Evolutionary conservation across 1,140 invertebrate species (phyloP).

Genomic region (Batillaria attramentaria): DNA sequence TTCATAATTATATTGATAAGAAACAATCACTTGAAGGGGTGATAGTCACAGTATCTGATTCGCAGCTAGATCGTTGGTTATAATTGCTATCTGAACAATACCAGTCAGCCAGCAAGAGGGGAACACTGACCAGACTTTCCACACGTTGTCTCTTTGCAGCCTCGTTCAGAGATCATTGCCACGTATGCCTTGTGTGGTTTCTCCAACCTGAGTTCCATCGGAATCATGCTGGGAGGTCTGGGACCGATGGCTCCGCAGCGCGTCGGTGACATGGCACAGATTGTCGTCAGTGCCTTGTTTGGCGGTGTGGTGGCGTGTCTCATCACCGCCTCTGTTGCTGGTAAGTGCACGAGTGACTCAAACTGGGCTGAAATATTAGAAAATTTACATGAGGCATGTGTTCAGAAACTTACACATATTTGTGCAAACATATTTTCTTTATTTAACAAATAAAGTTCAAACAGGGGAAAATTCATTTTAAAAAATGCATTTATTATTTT

Average conservation of each 20-base stretch:
- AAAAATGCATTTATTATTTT: too few species aligned
- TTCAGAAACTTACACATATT: too few species aligned
- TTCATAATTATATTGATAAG: too few species aligned
- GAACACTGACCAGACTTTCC: too few species aligned
- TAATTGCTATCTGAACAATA: too few species aligned
- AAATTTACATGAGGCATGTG: background rate
- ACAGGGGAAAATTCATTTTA: too few species aligned
- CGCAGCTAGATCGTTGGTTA: too few species aligned
- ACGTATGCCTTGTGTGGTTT: slow-evolving; percentile 97
- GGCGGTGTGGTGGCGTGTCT: slow-evolving; percentile 90
- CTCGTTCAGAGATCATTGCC: slow-evolving; percentile 84
- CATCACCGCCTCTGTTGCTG: slow-evolving; percentile 93
- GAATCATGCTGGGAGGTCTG: slow-evolving; percentile 89
- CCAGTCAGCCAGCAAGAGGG: too few species aligned
- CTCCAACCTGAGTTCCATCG: slow-evolving; percentile 92
- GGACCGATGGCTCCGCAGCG: slow-evolving; percentile 86
- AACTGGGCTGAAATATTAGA: background rate
- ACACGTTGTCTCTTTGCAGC: slow-evolving; percentile 70
- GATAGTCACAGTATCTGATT: too few species aligned
- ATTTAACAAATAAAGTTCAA: too few species aligned
- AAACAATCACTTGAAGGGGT: too few species aligned
- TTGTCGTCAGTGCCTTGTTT: slow-evolving; percentile 87
- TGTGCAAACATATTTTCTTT: too few species aligned
- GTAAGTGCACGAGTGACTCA: slow-evolving; percentile 72
- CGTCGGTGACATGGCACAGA: slow-evolving; percentile 74